phyloP scores from a whole-genome alignment of 2,888 invertebrate genomes.

The Beris chalybata region DNA sequence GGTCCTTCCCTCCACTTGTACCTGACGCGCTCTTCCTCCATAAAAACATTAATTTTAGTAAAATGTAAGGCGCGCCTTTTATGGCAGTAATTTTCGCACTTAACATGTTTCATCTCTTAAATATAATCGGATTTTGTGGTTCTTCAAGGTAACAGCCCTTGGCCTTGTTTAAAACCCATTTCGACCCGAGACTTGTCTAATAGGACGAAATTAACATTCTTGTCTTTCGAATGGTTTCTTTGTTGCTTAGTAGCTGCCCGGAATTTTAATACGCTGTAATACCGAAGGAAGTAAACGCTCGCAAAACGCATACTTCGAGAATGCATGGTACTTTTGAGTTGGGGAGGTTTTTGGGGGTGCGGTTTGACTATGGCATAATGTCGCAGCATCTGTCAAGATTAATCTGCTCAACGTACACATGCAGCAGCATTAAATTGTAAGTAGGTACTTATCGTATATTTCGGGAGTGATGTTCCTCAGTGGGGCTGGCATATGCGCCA shows the following conservation, averaged over 20 bases:
- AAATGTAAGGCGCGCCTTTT: conserved; percentile 30
- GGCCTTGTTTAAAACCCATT: conserved; percentile 27
- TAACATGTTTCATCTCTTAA: conserved; percentile 34
- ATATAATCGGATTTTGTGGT: conserved; percentile 30
- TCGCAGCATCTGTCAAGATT: conserved; percentile 31
- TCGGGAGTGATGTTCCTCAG: conserved; percentile 16
- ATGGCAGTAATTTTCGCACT: conserved; percentile 32
- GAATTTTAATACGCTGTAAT: conserved; percentile 25
- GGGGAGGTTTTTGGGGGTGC: conserved; percentile 1
- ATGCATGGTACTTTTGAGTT: neutral
- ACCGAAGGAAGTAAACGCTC: conserved; percentile 15
- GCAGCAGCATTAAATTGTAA: conserved; percentile 28
- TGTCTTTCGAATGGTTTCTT: conserved; percentile 29
- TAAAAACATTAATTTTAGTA: conserved; percentile 30
- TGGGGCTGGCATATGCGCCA: conserved; percentile 12
- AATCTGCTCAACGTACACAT: conserved; percentile 14
- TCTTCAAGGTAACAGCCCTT: conserved; percentile 10
- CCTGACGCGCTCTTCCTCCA: neutral
- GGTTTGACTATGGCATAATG: conserved; percentile 1
- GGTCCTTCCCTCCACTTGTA: neutral
- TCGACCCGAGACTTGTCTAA: conserved; percentile 26
- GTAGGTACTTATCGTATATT: conserved; percentile 30
- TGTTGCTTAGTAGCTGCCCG: conserved; percentile 14
- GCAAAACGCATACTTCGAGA: conserved; percentile 12
- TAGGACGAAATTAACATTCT: conserved; percentile 29